phyloP scores from a whole-genome alignment of 2,113 vertebrate species.

The Oreochromis niloticus region DNA sequence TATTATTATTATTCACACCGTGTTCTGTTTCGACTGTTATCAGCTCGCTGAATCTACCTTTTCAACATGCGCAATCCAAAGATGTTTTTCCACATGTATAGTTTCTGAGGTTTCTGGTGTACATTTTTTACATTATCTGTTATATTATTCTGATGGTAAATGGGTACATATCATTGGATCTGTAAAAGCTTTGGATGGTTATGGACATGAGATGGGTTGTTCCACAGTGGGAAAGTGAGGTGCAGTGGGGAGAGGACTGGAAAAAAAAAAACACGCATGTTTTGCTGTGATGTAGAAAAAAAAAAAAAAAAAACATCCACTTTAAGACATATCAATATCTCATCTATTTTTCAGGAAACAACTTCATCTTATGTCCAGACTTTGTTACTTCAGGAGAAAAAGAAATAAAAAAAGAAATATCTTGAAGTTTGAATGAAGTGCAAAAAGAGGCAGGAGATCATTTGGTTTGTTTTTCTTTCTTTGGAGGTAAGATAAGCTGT shows the following conservation, averaged over 20 bases:
- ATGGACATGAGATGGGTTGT: slow-evolving; percentile 23
- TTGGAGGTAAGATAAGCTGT: slow-evolving; percentile 60
- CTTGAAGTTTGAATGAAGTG: slow-evolving; percentile 55
- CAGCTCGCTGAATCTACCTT: slow-evolving; percentile 64
- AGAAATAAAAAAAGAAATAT: slow-evolving; percentile 33
- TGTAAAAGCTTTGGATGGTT: slow-evolving; percentile 48
- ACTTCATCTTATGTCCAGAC: slow-evolving; percentile 45
- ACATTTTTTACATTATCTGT: slow-evolving; percentile 49
- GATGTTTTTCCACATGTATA: slow-evolving; percentile 73
- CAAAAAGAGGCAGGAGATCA: slow-evolving; percentile 43
- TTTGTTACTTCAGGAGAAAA: slow-evolving; percentile 55
- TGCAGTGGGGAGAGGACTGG: background rate
- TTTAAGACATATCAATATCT: slow-evolving; percentile 58
- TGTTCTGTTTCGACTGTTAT: slow-evolving; percentile 49
- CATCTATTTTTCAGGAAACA: slow-evolving; percentile 51
- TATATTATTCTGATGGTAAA: slow-evolving; percentile 58
- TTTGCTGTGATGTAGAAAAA: slow-evolving; percentile 46
- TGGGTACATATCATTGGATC: slow-evolving; percentile 65
- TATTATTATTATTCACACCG: background rate
- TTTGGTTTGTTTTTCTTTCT: slow-evolving; percentile 35
- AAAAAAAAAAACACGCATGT: background rate
- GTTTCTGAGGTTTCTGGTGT: slow-evolving; percentile 59
- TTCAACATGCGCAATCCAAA: slow-evolving; percentile 76
- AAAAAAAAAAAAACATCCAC: background rate
- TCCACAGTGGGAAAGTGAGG: slow-evolving; percentile 8